phyloP scores from a whole-genome alignment of 2,797 vertebrate genomes.

The Picus viridis region DNA sequence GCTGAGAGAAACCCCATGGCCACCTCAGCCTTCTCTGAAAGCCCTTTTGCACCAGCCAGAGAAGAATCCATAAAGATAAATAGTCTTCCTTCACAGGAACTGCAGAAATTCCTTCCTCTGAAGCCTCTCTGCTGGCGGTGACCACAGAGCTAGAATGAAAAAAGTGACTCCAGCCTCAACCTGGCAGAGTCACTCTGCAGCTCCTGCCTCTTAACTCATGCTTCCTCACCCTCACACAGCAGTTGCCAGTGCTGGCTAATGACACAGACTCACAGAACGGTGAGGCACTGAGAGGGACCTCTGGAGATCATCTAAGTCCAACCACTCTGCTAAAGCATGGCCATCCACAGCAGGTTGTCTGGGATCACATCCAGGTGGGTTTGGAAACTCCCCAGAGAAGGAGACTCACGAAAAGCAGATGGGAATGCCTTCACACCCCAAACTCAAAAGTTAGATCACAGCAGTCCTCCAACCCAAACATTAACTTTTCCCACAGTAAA shows the following conservation, averaged over 20 bases:
- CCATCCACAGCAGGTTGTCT: too few species aligned
- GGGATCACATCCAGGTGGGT: too few species aligned
- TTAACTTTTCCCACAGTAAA: background rate
- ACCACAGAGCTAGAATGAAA: fast-evolving
- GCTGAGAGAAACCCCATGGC: background rate
- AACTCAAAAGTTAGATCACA: background rate
- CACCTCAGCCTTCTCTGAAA: background rate
- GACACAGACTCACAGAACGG: too few species aligned
- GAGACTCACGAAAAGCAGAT: background rate
- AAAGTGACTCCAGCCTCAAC: background rate
- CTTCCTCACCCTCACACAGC: fast-evolving
- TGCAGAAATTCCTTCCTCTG: background rate
- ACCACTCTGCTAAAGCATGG: too few species aligned
- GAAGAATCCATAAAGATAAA: background rate
- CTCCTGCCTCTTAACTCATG: fast-evolving
- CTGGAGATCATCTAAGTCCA: too few species aligned
- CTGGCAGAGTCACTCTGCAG: background rate
- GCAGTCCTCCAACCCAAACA: background rate
- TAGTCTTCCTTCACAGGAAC: background rate
- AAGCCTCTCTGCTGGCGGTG: fast-evolving
- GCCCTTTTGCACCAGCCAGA: background rate
- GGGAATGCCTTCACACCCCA: background rate
- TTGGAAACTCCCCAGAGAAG: too few species aligned
- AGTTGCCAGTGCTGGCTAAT: fast-evolving
- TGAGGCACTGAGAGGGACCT: too few species aligned